Evolutionary conservation across 2,113 vertebrate genomes (phyloP), one percentile per base, ranked within the genome.

Genomic region (Leucopsar rothschildi): DNA sequence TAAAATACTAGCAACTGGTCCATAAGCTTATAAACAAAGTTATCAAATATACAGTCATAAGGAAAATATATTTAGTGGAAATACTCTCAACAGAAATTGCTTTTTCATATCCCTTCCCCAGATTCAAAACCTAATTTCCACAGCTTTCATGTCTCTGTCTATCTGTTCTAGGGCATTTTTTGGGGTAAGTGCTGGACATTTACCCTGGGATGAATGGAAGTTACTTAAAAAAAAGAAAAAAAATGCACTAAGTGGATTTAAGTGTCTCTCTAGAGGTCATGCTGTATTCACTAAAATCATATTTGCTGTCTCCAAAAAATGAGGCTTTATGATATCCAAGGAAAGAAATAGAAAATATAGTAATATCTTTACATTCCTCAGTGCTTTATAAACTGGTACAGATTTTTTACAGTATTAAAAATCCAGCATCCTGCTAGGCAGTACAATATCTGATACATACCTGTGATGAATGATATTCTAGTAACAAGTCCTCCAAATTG

Each of bases 31-130:
- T 47, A 82, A 84, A 90, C 16, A 35, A 15, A 65, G 5, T 76
- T 61, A 82, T 53, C 9, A 53, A 69, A 40, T 44, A 77, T 6
- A 52, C 2, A 35, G 11, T 47, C 15, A 40, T 12, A 63, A 71
- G 49, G 15, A 70, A 91, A 66, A 63, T 31, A 13, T 2, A 59
- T 53, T 73, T 66, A 33, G 33, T 44, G 29, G 52, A 71, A 83
- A 87, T 20, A 78, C 10, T 88, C 42, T 81, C 61, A 53, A 9
- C 4, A 12, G 14, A 66, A 61, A n/a, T 25, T 49, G 5, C 23
- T 10, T 72, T 25, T 75, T 53, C 31, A 31, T 63, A 5, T 16
- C 6, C 8, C 0, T 0, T 44, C 4, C 20, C 19, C 22, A 47
- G 12, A 35, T 21, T 59, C 10, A 83, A 16, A 59, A 56, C 29